A percentile compares a stretch with the other conserved stretches of the same genome.
Conservation (phyloP, 2,797 vertebrate genomes). For the Hapalemur alaotrensis region DNA sequence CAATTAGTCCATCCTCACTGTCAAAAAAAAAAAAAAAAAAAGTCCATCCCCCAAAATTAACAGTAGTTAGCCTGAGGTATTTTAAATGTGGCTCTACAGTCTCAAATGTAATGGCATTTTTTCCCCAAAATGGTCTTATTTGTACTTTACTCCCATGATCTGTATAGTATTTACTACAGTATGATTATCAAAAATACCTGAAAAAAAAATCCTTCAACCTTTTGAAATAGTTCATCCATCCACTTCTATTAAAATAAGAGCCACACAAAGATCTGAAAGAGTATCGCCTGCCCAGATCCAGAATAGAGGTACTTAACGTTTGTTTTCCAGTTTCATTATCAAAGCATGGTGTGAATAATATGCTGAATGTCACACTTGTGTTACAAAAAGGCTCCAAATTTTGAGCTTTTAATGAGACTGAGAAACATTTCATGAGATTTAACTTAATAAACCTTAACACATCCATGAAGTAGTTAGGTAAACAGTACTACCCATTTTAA, state of each 20-base stretch:
- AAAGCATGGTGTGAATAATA: constrained; percentile 15
- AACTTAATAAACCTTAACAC: constrained; percentile 64
- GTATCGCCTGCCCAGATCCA: background rate
- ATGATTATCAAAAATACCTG: background rate
- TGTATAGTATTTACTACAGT: background rate
- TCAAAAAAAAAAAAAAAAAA: background rate
- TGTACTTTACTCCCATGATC: background rate
- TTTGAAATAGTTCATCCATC: background rate
- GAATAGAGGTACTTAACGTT: constrained; percentile 1
- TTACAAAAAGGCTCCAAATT: constrained; percentile 40
- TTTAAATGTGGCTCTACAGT: constrained; percentile 61
- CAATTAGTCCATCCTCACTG: background rate
- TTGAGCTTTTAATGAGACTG: constrained; percentile 50
- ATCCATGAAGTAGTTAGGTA: constrained; percentile 64
- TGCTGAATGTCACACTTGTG: constrained; percentile 11
- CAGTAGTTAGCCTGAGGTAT: constrained; percentile 80
- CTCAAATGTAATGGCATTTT: constrained; percentile 8
- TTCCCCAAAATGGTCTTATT: background rate
- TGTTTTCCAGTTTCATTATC: constrained; percentile 42
- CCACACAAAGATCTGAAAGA: constrained; percentile 22
- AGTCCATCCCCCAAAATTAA: constrained; percentile 46
- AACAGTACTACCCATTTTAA: constrained; percentile 73
- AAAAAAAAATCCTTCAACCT: background rate
- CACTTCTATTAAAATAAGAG: background rate
- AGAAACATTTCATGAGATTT: constrained; percentile 62